Base-by-base conservation (phyloP, 2,888 invertebrate species). In the Emmelina monodactyla region DNA sequence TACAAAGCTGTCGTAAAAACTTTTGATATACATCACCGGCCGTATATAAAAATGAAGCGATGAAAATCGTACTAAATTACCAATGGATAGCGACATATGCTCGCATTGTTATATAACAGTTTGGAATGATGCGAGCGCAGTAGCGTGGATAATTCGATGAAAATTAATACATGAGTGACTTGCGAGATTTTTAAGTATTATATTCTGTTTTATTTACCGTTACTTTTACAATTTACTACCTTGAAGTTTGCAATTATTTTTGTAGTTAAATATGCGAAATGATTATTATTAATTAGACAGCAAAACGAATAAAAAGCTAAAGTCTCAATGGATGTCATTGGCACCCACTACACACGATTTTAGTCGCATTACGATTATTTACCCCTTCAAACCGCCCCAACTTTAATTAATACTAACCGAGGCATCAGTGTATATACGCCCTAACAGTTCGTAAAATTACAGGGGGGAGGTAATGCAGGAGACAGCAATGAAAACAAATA, bases 401-500 rank as follows among this genome's bases (percentile, higher is more conserved):
- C 50, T 58, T 62, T 68, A 63, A 67, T 65, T 62, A 63, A 62
- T 67, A 66, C 62, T 64, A 65, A 67, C 63, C 55, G 61, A 50
- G 52, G 53, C 54, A 52, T 55, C 55, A 55, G 58, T 55, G 46
- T n/a, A n/a, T n/a, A n/a, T n/a, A 71, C 69, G 69, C 73, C 69
- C 66, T 62, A 47, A 53, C 59, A 57, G 57, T 58, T 51, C 59
- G 54, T 51, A 53, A 59, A 60, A 61, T 61, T 55, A 63, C 62
- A 65, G 65, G 59, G 66, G 56, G 60, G 49, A 50, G 50, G 3
- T n/a, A 25, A 58, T 71, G 69, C 67, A 69, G 60, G 63, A 63
- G 63, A 66, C 71, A 64, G 53, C 61, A 55, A 53, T 56, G 65
- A 65, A 72, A 72, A 71, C 66, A 71, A 69, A 73, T 57, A 60